Evolutionary conservation across 2,797 vertebrate species (phyloP), one percentile per base, ranked within the genome.

Genomic region (Esox masquinongy): DNA sequence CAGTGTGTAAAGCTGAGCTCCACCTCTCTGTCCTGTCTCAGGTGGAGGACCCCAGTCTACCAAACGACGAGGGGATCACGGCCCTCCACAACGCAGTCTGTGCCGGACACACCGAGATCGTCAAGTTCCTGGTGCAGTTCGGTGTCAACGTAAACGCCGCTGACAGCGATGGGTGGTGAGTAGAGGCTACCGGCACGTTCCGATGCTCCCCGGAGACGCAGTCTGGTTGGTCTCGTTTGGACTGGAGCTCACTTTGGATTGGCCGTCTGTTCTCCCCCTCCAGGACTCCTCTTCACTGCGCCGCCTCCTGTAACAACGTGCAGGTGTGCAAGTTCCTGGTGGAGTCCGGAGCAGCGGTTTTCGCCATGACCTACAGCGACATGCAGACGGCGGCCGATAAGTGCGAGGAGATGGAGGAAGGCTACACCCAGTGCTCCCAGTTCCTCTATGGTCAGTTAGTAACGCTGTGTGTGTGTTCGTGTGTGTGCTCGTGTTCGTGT

Each of bases 161-260:
- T 0, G 98, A 99, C 82, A 99, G 97, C 0, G 98, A 99, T 1
- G 98, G 98, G 79, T 99, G 98, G 98, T 99, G 87, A 94, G 96
- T 67, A 14, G 15, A 31, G 15, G 14, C 63, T 66, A 31, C 29
- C 22, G 22, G 17, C 2, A 24, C 11, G 43, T 47, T 47, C 43
- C 43, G 43, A 2, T 3, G 39, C 5, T 6, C 39, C 1, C 2
- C 39, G 12, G 43, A 47, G 43, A 47, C 11, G 1, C 12, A 3
- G 43, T 47, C 43, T 2, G 6, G 43, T 47, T 47, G 1, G 9
- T 5, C 43, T 47, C 43, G 19, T 59, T 59, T 59, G 22, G 56
- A 59, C 56, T 24, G 19, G 19, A 59, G 15, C 56, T 59, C 56
- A 59, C 19, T 59, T 59, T 22, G 22, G 36, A 39, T 5, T 39